These are phyloP conservation scores for Caenorhabditis sp. DNA, from an alignment of 2,888 invertebrate genomes.

Conservation along the genomic window DNA sequence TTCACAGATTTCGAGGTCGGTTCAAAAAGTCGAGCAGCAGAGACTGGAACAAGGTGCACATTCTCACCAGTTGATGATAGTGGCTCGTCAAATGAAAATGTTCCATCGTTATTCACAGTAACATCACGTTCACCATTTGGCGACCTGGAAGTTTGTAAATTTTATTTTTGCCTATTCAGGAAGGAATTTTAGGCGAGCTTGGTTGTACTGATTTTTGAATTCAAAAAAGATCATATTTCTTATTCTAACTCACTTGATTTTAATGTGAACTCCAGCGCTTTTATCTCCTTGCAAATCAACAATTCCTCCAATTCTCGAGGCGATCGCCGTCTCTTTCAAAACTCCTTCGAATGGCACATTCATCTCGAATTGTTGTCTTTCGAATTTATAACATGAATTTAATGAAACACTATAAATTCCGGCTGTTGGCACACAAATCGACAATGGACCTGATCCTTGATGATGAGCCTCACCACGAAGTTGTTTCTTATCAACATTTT, in stretches of 20 bases:
- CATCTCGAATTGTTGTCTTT: conserved; percentile 33
- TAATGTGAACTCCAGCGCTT: conserved; percentile 11
- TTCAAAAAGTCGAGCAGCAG: conserved; percentile 56
- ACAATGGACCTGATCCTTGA: conserved; percentile 38
- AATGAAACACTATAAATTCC: conserved; percentile 44
- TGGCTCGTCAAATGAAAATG: conserved; percentile 50
- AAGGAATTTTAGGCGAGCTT: no score
- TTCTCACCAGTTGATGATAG: conserved; percentile 31
- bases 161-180: no score
- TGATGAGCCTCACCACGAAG: conserved; percentile 36
- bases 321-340: conserved; percentile 32
- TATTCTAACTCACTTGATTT: conserved; percentile 8
- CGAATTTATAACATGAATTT: conserved; percentile 52
- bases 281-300: conserved; percentile 36
- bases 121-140: conserved; percentile 47
- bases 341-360: conserved; percentile 40
- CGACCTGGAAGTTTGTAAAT: conserved; percentile 20
- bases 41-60: conserved; percentile 40
- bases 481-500: conserved; percentile 39
- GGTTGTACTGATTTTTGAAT: no score
- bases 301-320: conserved; percentile 32
- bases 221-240: neutral
- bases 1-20: conserved; percentile 47
- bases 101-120: conserved; percentile 31
- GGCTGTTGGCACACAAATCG: conserved; percentile 50